These are phyloP conservation scores for Danaus plexippus DNA, from an alignment of 1,140 invertebrate species.

Conservation along the genomic window DNA sequence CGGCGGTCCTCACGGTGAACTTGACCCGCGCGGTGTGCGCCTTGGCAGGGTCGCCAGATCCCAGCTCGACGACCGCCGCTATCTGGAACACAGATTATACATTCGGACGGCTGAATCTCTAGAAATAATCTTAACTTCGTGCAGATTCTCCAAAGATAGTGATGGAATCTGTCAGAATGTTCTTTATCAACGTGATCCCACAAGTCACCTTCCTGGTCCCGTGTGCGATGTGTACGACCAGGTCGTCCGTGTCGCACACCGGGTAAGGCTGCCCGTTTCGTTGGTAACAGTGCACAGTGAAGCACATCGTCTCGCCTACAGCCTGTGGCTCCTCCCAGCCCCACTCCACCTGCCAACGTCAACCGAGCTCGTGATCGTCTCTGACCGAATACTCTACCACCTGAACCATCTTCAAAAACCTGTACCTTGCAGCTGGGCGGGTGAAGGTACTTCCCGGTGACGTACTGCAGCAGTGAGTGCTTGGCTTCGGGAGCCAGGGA, in stretches of 20 bases:
- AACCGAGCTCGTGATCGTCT: no score
- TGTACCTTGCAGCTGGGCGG: slow-evolving; percentile 88
- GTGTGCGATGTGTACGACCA: slow-evolving; percentile 88
- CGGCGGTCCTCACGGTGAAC: slow-evolving; percentile 91
- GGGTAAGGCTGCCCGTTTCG: slow-evolving; percentile 93
- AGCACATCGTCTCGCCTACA: slow-evolving; percentile 92
- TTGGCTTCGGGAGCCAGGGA: slow-evolving; percentile 88
- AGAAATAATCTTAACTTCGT: no score
- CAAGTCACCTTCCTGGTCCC: slow-evolving; percentile 81
- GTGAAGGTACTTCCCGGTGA: slow-evolving; percentile 91
- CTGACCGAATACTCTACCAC: no score
- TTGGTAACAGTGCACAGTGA: slow-evolving; percentile 91
- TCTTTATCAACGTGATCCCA: background rate
- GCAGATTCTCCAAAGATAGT: no score
- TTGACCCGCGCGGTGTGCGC: slow-evolving; percentile 90
- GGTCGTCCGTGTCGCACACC: slow-evolving; percentile 91
- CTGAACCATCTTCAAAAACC: background rate
- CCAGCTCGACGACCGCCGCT: slow-evolving; percentile 87
- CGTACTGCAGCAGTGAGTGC: slow-evolving; percentile 90
- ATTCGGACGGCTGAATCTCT: no score
- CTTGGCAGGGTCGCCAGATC: slow-evolving; percentile 86
- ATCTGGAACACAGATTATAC: slow-evolving; percentile 49
- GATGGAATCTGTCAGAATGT: no score
- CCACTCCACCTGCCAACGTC: slow-evolving; percentile 69
- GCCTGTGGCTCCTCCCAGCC: slow-evolving; percentile 90